Conservation (phyloP, 2,888 invertebrate genomes). For the Camponotus fellah region DNA sequence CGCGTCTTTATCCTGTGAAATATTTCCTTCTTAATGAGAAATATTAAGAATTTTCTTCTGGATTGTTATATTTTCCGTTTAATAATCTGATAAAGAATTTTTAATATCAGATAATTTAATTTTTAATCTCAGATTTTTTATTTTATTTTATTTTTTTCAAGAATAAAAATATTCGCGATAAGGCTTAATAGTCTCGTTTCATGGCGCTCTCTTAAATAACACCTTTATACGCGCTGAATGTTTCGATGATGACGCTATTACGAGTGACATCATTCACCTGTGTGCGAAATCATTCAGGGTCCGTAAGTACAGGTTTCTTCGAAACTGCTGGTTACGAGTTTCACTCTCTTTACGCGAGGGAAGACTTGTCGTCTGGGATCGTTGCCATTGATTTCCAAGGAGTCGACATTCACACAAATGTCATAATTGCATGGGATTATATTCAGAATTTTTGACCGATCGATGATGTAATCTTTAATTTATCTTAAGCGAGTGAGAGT, state of each 20-base stretch:
- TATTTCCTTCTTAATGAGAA: not conserved
- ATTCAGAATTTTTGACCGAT: not conserved
- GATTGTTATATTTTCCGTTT: not conserved
- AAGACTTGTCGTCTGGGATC: slow-evolving; percentile 15
- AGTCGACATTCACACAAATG: not conserved
- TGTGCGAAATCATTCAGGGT: slow-evolving; percentile 36
- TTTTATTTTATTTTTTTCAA: not conserved
- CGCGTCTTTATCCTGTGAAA: not conserved
- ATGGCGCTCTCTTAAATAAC: slow-evolving; percentile 10
- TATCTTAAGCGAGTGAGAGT: not conserved
- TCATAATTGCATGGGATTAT: not conserved
- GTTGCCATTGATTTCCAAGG: slow-evolving; percentile 6
- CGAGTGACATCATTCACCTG: slow-evolving; percentile 50
- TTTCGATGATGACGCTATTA: slow-evolving; percentile 48
- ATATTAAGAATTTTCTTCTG: not conserved
- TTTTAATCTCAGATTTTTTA: not conserved
- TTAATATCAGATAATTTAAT: too few species aligned
- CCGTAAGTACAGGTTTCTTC: slow-evolving; percentile 40
- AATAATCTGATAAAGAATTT: not conserved
- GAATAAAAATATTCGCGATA: not conserved
- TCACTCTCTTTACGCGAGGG: slow-evolving; percentile 27
- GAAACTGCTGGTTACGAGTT: slow-evolving; percentile 9
- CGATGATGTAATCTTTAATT: not conserved
- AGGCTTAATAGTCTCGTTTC: not conserved
- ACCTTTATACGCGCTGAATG: not conserved